phyloP scores from a whole-genome alignment of 2,113 vertebrate genomes.

The Indicator maculatus region DNA sequence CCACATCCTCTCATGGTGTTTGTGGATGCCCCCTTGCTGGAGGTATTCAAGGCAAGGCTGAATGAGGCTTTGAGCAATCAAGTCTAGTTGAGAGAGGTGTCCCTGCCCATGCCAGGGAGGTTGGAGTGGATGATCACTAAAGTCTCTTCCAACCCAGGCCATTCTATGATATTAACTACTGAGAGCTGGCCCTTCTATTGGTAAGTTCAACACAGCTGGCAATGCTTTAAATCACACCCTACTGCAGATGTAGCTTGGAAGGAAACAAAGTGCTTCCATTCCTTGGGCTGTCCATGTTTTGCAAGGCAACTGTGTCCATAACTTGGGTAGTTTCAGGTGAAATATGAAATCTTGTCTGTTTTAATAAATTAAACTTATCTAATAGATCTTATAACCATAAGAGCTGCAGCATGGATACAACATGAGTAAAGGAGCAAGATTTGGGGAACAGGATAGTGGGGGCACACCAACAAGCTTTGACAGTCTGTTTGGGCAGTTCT shows the following conservation, averaged over 20 bases:
- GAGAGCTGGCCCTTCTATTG: not conserved
- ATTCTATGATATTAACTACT: not conserved
- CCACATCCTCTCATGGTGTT: accelerated
- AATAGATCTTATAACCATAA: not conserved
- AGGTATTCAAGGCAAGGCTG: no score
- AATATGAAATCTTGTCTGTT: not conserved
- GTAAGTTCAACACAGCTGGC: not conserved
- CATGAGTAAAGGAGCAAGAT: accelerated
- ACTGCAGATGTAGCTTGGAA: accelerated
- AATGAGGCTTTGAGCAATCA: no score
- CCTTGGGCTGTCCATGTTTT: not conserved
- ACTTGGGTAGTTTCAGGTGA: not conserved
- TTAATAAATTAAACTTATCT: not conserved
- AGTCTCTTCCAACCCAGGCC: no score
- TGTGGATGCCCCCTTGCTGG: no score
- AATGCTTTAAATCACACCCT: no score
- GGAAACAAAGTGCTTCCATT: not conserved
- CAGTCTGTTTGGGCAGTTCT: not conserved
- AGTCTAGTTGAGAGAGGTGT: no score
- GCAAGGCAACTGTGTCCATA: not conserved
- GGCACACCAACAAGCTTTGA: not conserved
- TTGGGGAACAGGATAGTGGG: not conserved
- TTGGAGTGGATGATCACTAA: no score
- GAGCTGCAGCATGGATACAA: not conserved
- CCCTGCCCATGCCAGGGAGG: no score